Base-by-base conservation (phyloP, 2,888 invertebrate genomes). In the Aleiodes leptofemur region DNA sequence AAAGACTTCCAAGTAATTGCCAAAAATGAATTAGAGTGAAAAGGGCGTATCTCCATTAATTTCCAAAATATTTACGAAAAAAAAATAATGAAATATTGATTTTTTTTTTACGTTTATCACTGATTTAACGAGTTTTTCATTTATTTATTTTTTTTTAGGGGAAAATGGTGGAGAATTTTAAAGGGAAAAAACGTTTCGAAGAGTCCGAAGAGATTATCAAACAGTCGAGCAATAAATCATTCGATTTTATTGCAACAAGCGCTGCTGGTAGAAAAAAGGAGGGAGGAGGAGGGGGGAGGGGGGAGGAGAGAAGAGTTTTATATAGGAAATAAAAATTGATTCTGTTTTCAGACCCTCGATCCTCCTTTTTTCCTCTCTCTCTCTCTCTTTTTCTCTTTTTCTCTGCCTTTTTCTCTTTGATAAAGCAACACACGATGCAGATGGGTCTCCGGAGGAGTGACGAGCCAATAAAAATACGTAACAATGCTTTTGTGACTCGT, bases 401-500 rank as follows among this genome's bases (percentile, higher is more conserved):
- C 4, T 53, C 53, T 53, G 53, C 4, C 14, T 34, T 34, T 34
- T 34, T 34, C 34, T 34, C 34, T 61, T 61, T 34, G 38, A 61
- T 61, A 61, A 16, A 61, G 38, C 34, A 14, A 61, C 61, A 61
- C 61, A 61, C 61, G 38, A 61, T 61, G 61, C 61, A 61, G 61
- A 61, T 61, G 61, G 61, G 38, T 34, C 61, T 61, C 43, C 43
- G 38, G 14, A 61, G 61, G 43, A 61, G 61, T 61, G 61, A 61
- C 61, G 61, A 61, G 43, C 61, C 61, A 61, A 61, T 61, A 34
- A 61, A 61, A 61, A 61, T 61, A 61, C 38, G 61, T 61, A 61
- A 61, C 61, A 61, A 61, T 61, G 43, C 34, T 34, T 61, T 61
- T 61, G 61, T 61, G 38, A 34, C 8, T 61, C 61, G 61, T 61